Evolutionary conservation across 2,797 vertebrate genomes (phyloP).

Genomic region (Anguilla anguilla): DNA sequence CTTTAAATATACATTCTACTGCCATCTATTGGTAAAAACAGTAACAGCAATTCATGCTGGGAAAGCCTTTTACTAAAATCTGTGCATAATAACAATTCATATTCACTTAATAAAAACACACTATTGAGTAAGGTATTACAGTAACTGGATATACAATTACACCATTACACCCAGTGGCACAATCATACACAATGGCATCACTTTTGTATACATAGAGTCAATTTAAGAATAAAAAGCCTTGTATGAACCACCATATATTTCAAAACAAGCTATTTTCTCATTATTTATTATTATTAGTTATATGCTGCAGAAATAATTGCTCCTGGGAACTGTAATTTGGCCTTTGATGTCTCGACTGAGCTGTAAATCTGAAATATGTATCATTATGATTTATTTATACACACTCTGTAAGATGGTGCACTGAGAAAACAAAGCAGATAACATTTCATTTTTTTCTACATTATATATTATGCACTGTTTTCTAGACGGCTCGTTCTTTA

Average conservation of each 20-base stretch:
- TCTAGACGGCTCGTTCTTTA: neutral
- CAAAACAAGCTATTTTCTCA: neutral
- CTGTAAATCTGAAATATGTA: neutral
- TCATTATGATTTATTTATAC: slow-evolving; percentile 4
- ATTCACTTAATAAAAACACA: neutral
- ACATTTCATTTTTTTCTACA: neutral
- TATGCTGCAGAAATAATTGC: neutral
- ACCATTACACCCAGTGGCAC: neutral
- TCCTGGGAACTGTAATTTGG: neutral
- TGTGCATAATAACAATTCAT: neutral
- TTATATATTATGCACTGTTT: neutral
- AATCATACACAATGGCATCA: neutral
- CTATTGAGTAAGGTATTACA: neutral
- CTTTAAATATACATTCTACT: neutral
- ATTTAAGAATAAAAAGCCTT: neutral
- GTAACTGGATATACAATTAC: neutral
- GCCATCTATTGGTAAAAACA: slow-evolving; percentile 35
- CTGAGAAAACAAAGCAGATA: neutral
- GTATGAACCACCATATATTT: neutral
- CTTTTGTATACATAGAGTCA: neutral
- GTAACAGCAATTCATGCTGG: slow-evolving; percentile 14
- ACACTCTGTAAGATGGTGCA: neutral
- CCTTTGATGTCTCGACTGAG: neutral
- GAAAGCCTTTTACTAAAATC: neutral
- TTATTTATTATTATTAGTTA: neutral